Evolutionary conservation across 2,888 invertebrate species (phyloP), one percentile per base, ranked within the genome.

Genomic region (Halictus quadricinctus): DNA sequence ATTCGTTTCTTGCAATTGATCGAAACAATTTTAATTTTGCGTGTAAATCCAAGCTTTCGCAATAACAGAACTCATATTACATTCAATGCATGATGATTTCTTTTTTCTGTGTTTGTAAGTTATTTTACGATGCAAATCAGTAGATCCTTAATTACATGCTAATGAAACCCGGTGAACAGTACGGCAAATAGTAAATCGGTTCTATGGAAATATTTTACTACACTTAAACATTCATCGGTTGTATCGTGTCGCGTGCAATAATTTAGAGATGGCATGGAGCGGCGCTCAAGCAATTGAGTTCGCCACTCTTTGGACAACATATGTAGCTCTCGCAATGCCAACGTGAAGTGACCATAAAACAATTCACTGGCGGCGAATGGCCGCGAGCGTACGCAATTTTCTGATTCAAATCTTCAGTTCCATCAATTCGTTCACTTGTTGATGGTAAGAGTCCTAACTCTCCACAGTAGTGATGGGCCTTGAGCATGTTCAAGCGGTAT

Each of bases 221-320:
- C 29, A 6, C 12, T 64, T 6, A 13, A 29, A 64, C 15, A 15
- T 15, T 64, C 29, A 15, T 7, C 15, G 6, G 29, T 7, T 29
- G 13, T 72, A 66, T 72, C 12, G 36, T 29, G 70, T 72, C 46
- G 36, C 82, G 83, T 76, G 79, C 66, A 48, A 29, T 36, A 29
- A 29, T 80, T 72, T 18, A 72, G 48, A 72, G 64, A 48, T 75
- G 72, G 73, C 50, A 77, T 80, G 12, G 60, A 87, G 80, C 81
- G 73, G 75, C 75, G 73, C 76, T 88, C 13, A 64, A 82, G 70
- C 72, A 85, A 82, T 89, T 87, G 79, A 84, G 48, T 48, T 84
- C 81, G 41, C 80, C 43, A 69, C 80, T 81, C 83, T 78, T 64
- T 50, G 25, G 75, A 46, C 29, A 15, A 46, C 25, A 12, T 79